Conservation (phyloP, 2,888 invertebrate genomes). For the Papilio protenor region DNA sequence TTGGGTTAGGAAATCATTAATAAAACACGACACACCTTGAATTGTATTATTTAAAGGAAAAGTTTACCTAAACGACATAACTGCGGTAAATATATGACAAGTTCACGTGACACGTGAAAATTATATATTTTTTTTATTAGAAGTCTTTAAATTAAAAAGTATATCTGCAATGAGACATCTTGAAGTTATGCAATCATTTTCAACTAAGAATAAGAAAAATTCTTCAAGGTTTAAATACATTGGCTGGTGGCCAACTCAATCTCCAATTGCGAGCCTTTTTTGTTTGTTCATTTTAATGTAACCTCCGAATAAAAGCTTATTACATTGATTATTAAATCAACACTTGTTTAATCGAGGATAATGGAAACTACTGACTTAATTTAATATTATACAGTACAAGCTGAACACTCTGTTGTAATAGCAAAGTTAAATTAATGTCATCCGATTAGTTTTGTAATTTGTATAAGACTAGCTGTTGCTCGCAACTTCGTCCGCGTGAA, state of each 20-base stretch:
- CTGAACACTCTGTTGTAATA: neutral
- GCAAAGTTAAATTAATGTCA: neutral
- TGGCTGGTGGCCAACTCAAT: constrained; percentile 32
- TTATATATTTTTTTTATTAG: neutral
- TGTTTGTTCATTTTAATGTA: neutral
- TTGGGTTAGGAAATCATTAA: constrained; percentile 50
- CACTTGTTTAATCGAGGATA: neutral
- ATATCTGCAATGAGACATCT: neutral
- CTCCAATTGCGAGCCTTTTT: constrained; percentile 8
- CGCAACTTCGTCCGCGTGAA: no score
- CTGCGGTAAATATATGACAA: constrained; percentile 21
- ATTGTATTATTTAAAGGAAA: constrained; percentile 31
- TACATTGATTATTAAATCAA: neutral
- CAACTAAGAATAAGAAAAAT: neutral
- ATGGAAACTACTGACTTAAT: neutral
- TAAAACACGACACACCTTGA: constrained; percentile 43
- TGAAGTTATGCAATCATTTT: constrained; percentile 10
- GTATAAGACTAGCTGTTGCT: no score
- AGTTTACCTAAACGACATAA: constrained; percentile 17
- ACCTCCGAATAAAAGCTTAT: neutral
- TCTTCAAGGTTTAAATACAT: constrained; percentile 15
- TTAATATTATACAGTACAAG: neutral
- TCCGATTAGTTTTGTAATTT: neutral
- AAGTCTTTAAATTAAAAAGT: neutral
- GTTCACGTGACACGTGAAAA: neutral